phyloP scores from a whole-genome alignment of 2,888 invertebrate genomes.

The Agonopterix subpropinquella region DNA sequence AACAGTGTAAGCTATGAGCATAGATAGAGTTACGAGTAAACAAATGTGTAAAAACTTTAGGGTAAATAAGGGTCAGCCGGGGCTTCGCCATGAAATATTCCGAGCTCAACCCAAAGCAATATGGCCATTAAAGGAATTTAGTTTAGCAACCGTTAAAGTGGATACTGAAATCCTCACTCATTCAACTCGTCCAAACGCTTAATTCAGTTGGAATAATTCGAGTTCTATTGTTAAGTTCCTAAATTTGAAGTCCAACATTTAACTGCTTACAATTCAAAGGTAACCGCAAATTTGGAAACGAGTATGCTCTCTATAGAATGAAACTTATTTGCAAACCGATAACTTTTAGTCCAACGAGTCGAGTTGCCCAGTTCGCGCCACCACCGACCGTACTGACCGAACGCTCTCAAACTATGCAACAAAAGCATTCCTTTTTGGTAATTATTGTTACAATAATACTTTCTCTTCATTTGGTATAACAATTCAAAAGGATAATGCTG shows the following conservation, averaged over 20 bases:
- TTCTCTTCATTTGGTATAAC: not conserved
- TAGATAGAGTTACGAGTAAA: not conserved
- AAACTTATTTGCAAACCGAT: conserved; percentile 71
- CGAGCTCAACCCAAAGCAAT: conserved; percentile 40
- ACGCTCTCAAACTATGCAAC: conserved; percentile 48
- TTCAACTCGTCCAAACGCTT: conserved; percentile 63
- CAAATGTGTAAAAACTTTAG: conserved; percentile 25
- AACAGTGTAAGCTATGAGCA: too few relatives aligned
- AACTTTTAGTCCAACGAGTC: conserved; percentile 52
- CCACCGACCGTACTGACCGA: conserved; percentile 35
- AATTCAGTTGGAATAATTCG: conserved; percentile 70
- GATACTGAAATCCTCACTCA: conserved; percentile 60
- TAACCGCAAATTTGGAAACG: conserved; percentile 70
- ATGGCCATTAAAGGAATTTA: conserved; percentile 55
- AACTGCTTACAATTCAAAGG: conserved; percentile 74
- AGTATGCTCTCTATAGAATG: conserved; percentile 62
- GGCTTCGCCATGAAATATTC: conserved; percentile 30
- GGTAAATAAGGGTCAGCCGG: conserved; percentile 9
- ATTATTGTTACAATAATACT: conserved; percentile 30
- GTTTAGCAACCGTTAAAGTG: conserved; percentile 58
- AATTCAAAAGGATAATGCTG: not conserved
- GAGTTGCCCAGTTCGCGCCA: conserved; percentile 52
- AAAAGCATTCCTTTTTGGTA: conserved; percentile 46
- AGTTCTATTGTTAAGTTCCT: conserved; percentile 70
- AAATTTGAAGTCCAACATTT: conserved; percentile 69